A percentile compares a stretch with the other conserved stretches of the same genome.
phyloP scores from a whole-genome alignment of 2,113 vertebrate species.

The Plectropomus leopardus region DNA sequence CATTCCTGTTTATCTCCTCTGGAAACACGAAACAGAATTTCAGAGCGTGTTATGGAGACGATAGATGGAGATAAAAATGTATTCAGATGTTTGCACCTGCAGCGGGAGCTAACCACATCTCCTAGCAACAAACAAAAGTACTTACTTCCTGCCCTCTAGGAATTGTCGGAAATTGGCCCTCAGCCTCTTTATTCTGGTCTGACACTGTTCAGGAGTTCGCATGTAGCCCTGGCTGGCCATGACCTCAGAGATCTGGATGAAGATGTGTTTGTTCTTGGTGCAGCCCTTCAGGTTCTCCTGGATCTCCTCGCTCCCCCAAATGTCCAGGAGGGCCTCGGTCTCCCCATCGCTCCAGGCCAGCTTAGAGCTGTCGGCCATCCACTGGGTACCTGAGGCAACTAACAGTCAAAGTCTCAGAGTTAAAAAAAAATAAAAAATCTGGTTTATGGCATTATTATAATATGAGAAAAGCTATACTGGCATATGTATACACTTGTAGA shows the following conservation, averaged over 20 bases:
- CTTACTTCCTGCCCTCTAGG: constrained; percentile 76
- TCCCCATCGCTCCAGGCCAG: constrained; percentile 78
- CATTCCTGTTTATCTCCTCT: constrained; percentile 80
- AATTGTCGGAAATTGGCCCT: constrained; percentile 80
- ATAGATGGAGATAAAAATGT: neutral
- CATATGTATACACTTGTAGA: too few species aligned
- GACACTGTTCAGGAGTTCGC: constrained; percentile 81
- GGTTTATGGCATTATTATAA: neutral
- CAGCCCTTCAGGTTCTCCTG: constrained; percentile 79
- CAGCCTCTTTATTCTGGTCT: constrained; percentile 84
- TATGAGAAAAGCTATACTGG: neutral
- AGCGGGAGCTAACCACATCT: neutral
- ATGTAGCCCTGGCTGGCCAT: constrained; percentile 77
- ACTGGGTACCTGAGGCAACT: constrained; percentile 50
- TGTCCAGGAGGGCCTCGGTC: constrained; percentile 76
- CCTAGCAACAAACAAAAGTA: fast-evolving
- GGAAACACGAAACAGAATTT: constrained; percentile 36
- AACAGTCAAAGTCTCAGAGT: too few species aligned
- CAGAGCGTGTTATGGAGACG: neutral
- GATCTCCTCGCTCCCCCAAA: constrained; percentile 81
- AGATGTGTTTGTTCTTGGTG: constrained; percentile 82
- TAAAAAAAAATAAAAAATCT: neutral
- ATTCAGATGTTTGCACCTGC: neutral
- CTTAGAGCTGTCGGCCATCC: constrained; percentile 72
- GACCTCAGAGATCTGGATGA: constrained; percentile 77